phyloP scores from a whole-genome alignment of 1,140 invertebrate species.

The Saccostrea cuccullata region DNA sequence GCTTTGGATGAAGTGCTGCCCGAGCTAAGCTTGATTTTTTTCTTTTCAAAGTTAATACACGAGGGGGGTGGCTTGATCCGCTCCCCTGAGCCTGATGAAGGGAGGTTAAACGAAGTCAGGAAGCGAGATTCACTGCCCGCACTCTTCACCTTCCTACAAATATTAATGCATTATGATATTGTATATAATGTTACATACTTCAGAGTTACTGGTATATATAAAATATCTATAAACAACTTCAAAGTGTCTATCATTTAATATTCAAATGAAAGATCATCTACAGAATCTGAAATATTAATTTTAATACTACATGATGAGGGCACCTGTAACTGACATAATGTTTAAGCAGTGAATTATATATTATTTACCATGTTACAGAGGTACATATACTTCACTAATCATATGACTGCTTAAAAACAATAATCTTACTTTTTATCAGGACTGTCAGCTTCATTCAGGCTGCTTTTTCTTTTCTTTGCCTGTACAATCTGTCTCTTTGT shows the following conservation, averaged over 20 bases:
- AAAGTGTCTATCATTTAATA: no score
- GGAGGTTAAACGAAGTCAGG: slow-evolving; percentile 53
- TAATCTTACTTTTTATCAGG: slow-evolving; percentile 58
- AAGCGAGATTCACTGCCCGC: slow-evolving; percentile 44
- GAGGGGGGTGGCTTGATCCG: slow-evolving; percentile 71
- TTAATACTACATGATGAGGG: no score
- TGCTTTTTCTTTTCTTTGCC: slow-evolving; percentile 68
- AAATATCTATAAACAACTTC: no score
- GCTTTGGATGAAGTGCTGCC: not conserved
- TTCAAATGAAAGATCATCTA: no score
- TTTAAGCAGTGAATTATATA: no score
- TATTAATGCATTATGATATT: not conserved
- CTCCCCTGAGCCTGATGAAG: slow-evolving; percentile 48
- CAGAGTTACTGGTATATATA: no score
- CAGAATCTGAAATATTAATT: no score
- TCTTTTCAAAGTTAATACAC: slow-evolving; percentile 67
- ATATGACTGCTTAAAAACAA: no score
- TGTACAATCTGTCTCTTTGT: slow-evolving; percentile 69
- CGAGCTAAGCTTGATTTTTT: slow-evolving; percentile 53
- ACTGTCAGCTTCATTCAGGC: slow-evolving; percentile 44
- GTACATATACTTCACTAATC: no score
- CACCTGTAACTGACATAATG: no score
- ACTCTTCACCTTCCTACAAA: slow-evolving; percentile 53
- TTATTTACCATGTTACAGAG: no score
- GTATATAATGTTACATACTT: no score